phyloP scores from a whole-genome alignment of 2,797 vertebrate genomes.

The Pangasius sanitwongsei region DNA sequence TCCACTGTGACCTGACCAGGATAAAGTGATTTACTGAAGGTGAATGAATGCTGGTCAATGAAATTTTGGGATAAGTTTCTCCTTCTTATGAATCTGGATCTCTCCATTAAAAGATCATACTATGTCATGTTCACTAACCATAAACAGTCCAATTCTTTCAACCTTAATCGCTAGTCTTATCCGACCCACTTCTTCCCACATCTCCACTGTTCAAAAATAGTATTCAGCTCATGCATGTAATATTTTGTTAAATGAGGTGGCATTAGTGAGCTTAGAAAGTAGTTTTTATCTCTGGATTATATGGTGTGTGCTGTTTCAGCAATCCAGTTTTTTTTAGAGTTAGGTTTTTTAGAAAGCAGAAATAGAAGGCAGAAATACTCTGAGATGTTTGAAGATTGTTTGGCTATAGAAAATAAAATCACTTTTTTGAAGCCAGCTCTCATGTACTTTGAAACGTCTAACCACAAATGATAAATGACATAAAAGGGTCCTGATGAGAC shows the following conservation, averaged over 20 bases:
- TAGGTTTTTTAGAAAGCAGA: background rate
- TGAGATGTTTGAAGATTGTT: slow-evolving; percentile 1
- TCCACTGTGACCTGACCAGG: background rate
- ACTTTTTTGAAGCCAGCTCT: background rate
- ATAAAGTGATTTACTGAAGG: background rate
- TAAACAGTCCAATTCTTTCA: background rate
- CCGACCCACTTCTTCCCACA: background rate
- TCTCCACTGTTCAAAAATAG: background rate
- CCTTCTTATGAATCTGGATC: background rate
- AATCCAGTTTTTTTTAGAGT: background rate
- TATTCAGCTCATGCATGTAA: background rate
- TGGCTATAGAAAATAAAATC: slow-evolving; percentile 1
- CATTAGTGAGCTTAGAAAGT: background rate
- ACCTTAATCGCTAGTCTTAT: background rate
- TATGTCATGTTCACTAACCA: background rate
- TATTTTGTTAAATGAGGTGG: background rate
- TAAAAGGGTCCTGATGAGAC: background rate
- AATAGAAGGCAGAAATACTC: background rate
- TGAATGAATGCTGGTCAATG: background rate
- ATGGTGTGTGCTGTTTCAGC: no score
- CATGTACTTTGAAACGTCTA: slow-evolving; percentile 11
- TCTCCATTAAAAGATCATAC: background rate
- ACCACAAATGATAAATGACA: slow-evolving; percentile 12
- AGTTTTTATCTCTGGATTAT: background rate
- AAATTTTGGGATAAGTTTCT: background rate